These are phyloP conservation scores for Tetragnatha versicolor DNA, from an alignment of 1,140 invertebrate genomes.

Conservation along the genomic window DNA sequence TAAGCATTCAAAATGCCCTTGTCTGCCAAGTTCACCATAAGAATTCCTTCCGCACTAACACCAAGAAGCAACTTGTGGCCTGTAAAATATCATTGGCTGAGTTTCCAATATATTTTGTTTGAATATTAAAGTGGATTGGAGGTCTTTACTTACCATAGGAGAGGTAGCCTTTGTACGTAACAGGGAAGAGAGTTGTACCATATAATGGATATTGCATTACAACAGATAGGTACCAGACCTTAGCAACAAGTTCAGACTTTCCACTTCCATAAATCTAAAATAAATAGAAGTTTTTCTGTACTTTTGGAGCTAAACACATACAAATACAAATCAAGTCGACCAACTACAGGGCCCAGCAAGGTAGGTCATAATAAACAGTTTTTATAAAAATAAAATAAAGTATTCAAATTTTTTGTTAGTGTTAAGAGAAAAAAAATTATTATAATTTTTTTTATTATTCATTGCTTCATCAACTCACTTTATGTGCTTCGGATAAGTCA, in stretches of 20 bases:
- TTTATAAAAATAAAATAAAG: too few species aligned
- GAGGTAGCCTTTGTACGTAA: constrained; percentile 91
- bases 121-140: neutral
- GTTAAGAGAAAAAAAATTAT: too few species aligned
- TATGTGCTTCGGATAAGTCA: constrained; percentile 64
- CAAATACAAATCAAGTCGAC: too few species aligned
- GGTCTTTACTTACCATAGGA: constrained; percentile 73
- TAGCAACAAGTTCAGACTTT: constrained; percentile 87
- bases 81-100: constrained; percentile 48
- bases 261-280: constrained; percentile 84
- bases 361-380: too few species aligned
- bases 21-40: constrained; percentile 86
- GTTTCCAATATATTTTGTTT: neutral
- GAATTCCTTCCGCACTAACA: constrained; percentile 89
- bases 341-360: too few species aligned
- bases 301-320: too few species aligned
- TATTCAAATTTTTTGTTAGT: too few species aligned
- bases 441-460: too few species aligned
- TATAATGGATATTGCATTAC: constrained; percentile 97
- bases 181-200: constrained; percentile 90
- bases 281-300: too few species aligned
- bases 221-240: constrained; percentile 92
- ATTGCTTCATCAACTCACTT: too few species aligned
- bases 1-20: constrained; percentile 90
- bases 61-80: constrained; percentile 76